A percentile compares a stretch with the other conserved stretches of the same genome.
phyloP scores from a whole-genome alignment of 2,797 vertebrate genomes.

The Sebastes oblongus region DNA sequence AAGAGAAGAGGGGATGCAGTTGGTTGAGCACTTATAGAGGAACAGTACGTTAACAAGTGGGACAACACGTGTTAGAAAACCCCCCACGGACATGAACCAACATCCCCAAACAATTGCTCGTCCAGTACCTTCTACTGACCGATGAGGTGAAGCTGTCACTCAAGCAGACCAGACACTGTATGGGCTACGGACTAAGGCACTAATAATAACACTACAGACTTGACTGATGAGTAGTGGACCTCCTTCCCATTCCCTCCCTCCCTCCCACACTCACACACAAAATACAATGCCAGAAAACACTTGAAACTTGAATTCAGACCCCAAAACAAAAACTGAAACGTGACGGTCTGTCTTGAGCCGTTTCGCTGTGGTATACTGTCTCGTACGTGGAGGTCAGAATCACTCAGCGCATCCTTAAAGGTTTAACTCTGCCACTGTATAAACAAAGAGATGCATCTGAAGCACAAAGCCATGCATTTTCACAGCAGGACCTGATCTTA shows the following conservation, averaged over 20 bases:
- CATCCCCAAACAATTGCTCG: slow-evolving; percentile 22
- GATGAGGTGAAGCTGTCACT: slow-evolving; percentile 58
- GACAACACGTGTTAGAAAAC: slow-evolving; percentile 31
- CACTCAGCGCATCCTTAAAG: slow-evolving; percentile 27
- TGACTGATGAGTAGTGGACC: slow-evolving; percentile 57
- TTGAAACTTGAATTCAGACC: slow-evolving; percentile 24
- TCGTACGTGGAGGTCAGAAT: slow-evolving; percentile 29
- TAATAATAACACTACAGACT: slow-evolving; percentile 78
- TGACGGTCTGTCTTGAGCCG: slow-evolving; percentile 7
- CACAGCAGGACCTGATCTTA: slow-evolving; percentile 62
- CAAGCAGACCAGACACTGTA: slow-evolving; percentile 62
- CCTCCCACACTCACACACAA: slow-evolving; percentile 3
- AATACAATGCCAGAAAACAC: slow-evolving; percentile 38
- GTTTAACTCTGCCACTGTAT: slow-evolving; percentile 1
- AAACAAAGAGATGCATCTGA: slow-evolving; percentile 37
- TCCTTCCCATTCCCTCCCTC: background rate
- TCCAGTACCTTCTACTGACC: slow-evolving; percentile 41
- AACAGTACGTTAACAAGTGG: slow-evolving; percentile 27
- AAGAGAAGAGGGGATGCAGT: slow-evolving; percentile 33
- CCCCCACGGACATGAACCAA: slow-evolving; percentile 44
- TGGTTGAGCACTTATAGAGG: slow-evolving; percentile 60
- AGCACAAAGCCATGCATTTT: slow-evolving; percentile 74
- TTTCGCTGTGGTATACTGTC: slow-evolving; percentile 9
- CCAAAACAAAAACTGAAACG: background rate
- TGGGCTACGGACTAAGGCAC: slow-evolving; percentile 81